phyloP scores from a whole-genome alignment of 2,113 vertebrate species.

The Engystomops pustulosus region DNA sequence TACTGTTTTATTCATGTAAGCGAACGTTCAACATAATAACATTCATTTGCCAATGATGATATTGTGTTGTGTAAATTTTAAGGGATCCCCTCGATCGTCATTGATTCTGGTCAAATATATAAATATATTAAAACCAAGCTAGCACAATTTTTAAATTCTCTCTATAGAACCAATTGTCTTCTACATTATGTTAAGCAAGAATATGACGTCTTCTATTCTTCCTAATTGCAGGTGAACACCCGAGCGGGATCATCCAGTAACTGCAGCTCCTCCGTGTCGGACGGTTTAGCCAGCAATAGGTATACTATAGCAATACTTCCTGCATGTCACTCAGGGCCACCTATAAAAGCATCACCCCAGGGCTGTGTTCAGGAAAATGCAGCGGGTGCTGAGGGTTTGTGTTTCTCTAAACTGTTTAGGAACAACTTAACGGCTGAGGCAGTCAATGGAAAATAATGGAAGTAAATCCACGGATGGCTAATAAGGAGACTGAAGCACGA shows the following conservation, averaged over 20 bases:
- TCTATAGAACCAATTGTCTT: background rate
- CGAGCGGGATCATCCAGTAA: conserved; percentile 85
- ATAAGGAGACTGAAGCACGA: conserved; percentile 32
- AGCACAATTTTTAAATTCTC: no score
- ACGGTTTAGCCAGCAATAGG: conserved; percentile 92
- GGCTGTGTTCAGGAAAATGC: conserved; percentile 45
- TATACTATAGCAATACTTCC: conserved; percentile 79
- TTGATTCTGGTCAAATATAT: background rate
- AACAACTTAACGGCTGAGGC: conserved; percentile 30
- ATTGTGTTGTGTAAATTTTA: background rate
- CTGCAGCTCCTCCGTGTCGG: conserved; percentile 76
- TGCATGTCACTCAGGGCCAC: background rate
- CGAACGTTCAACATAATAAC: background rate
- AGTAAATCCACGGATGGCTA: conserved; percentile 34
- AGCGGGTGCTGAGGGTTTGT: background rate
- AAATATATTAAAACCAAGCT: background rate
- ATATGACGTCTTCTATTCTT: no score
- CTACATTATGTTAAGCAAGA: no score
- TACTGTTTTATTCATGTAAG: conserved; percentile 5
- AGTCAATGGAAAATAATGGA: conserved; percentile 39
- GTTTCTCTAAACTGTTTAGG: conserved; percentile 11
- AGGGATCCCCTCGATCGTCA: no score
- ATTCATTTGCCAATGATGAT: background rate
- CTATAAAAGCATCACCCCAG: conserved; percentile 14
- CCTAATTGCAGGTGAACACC: conserved; percentile 89